Percentiles rank a stretch among this genome's conserved stretches.
Evolutionary conservation across 2,888 invertebrate genomes (phyloP).

Genomic region (Ochropleura plecta): DNA sequence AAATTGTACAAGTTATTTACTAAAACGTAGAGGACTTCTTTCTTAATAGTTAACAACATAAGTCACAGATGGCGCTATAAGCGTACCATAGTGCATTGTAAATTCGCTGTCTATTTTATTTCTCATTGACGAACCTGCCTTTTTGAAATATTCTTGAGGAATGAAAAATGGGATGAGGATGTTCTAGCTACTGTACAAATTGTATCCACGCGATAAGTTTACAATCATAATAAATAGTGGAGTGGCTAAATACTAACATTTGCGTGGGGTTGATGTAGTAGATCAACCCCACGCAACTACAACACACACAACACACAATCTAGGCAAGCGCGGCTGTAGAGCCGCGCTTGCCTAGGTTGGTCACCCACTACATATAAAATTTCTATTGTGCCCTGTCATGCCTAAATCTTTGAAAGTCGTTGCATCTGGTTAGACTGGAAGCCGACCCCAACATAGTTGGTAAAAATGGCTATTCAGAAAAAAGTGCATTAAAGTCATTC

Average conservation of each 20-base stretch:
- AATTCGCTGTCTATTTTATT: too few species aligned
- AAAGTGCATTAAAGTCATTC: background rate
- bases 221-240: too few species aligned
- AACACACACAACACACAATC: too few species aligned
- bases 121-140: background rate
- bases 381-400: too few species aligned
- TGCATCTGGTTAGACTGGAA: too few species aligned
- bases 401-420: background rate
- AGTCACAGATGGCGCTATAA: slow-evolving; percentile 24
- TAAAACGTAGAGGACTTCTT: background rate
- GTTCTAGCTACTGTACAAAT: background rate
- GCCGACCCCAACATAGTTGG: background rate
- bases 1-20: too few species aligned
- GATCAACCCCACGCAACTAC: too few species aligned
- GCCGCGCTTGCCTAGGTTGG: too few species aligned
- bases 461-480: background rate
- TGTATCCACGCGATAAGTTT: background rate
- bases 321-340: too few species aligned
- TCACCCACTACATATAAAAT: too few species aligned
- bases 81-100: background rate
- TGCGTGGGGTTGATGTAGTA: too few species aligned
- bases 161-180: background rate
- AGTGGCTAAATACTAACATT: too few species aligned
- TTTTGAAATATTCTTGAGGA: background rate
- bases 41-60: background rate